Percentiles rank a stretch among this genome's conserved stretches.
Evolutionary conservation across 2,888 invertebrate species (phyloP).

Genomic region (Nephrotoma flavescens): DNA sequence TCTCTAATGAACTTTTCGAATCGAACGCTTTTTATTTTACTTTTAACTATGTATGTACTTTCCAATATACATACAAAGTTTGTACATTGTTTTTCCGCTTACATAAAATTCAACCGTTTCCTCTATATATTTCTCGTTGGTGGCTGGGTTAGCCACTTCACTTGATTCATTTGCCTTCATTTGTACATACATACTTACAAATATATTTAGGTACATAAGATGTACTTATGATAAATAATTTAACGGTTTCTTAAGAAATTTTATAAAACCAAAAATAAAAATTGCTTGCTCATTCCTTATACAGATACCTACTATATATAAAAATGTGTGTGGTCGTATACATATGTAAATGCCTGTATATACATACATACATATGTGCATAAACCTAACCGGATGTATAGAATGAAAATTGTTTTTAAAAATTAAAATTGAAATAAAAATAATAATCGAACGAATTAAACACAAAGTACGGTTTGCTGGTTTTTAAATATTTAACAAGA

Average conservation of each 20-base stretch:
- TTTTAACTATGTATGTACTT: background rate
- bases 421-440: background rate
- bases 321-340: background rate
- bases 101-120: background rate
- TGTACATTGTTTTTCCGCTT: background rate
- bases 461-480: background rate
- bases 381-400: background rate
- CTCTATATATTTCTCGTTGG: background rate
- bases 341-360: background rate
- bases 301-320: background rate
- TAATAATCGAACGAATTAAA: background rate
- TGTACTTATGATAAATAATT: background rate
- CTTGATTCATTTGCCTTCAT: background rate
- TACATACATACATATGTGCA: background rate
- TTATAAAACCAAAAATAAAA: background rate
- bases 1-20: background rate
- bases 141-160: background rate
- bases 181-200: background rate
- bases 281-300: background rate
- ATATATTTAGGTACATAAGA: background rate
- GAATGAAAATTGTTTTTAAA: background rate
- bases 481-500: background rate
- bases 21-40: background rate
- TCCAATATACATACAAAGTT: background rate
- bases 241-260: background rate